A percentile compares a stretch with the other conserved stretches of the same genome.
phyloP scores from a whole-genome alignment of 2,797 vertebrate species.

The Atherinosoma microstoma region DNA sequence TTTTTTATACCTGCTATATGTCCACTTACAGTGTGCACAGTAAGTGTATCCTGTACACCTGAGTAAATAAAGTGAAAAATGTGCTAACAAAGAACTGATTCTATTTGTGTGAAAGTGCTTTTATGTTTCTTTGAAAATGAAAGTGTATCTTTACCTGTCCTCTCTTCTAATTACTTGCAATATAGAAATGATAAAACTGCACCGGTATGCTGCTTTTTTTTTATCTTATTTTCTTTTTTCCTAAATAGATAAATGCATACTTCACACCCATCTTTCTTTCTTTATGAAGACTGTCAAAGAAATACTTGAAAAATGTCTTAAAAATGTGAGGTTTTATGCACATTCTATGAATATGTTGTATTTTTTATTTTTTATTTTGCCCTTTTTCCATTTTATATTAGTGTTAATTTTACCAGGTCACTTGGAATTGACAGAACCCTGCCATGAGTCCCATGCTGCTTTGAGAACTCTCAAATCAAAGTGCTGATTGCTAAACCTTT shows the following conservation, averaged over 20 bases:
- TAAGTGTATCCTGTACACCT: background rate
- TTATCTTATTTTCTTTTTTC: too few species aligned
- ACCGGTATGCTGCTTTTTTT: background rate
- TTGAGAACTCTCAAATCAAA: slow-evolving; percentile 30
- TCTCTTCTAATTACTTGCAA: slow-evolving; percentile 29
- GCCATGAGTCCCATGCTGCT: slow-evolving; percentile 16
- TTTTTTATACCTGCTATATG: background rate
- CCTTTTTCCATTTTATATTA: background rate
- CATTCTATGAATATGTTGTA: too few species aligned
- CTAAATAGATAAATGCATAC: too few species aligned
- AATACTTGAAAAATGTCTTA: background rate
- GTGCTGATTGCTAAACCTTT: slow-evolving; percentile 37
- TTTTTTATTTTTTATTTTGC: too few species aligned
- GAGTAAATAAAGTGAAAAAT: background rate
- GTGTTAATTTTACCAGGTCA: background rate
- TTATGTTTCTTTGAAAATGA: background rate
- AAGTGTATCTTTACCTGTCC: slow-evolving; percentile 13
- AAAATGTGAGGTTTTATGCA: background rate
- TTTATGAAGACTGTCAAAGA: background rate
- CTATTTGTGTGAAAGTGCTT: background rate
- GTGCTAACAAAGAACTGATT: background rate
- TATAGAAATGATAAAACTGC: background rate
- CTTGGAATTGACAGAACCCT: slow-evolving; percentile 8
- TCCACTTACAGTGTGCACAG: background rate
- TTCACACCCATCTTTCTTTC: background rate